phyloP scores from a whole-genome alignment of 2,888 invertebrate genomes.

The Drosophila multiciliata region DNA sequence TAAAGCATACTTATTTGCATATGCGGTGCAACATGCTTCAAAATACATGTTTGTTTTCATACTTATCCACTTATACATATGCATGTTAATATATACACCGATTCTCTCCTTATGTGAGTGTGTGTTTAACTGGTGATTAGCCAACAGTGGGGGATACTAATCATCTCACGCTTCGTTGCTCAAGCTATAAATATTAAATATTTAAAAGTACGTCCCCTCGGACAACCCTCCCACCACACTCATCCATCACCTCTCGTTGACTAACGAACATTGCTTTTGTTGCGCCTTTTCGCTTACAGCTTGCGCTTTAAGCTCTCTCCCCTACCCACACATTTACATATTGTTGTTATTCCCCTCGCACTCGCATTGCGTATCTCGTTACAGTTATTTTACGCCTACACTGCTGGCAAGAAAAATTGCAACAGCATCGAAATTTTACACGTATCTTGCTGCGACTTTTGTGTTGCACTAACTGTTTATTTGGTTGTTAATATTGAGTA shows the following conservation, averaged over 20 bases:
- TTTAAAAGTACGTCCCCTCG: conserved; percentile 62
- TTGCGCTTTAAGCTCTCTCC: conserved; percentile 58
- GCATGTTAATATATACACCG: conserved; percentile 14
- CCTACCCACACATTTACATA: not conserved
- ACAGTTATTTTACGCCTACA: conserved; percentile 76
- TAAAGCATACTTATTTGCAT: conserved; percentile 80
- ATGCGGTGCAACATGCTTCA: conserved; percentile 79
- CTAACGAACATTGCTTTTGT: conserved; percentile 51
- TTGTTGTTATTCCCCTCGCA: conserved; percentile 10
- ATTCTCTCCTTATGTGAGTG: conserved; percentile 20
- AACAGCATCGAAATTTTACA: conserved; percentile 18
- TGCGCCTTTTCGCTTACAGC: conserved; percentile 70
- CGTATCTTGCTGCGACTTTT: not conserved
- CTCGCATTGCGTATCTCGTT: conserved; percentile 51
- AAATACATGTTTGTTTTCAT: conserved; percentile 47
- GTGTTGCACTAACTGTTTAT: conserved; percentile 1
- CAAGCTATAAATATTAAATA: conserved; percentile 78
- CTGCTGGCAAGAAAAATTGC: conserved; percentile 59
- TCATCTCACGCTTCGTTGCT: conserved; percentile 78
- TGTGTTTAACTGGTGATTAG: conserved; percentile 67
- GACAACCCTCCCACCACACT: conserved; percentile 3
- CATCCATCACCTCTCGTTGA: conserved; percentile 43
- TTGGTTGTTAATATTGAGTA: not conserved
- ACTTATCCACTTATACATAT: conserved; percentile 1
- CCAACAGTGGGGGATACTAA: conserved; percentile 78